These are phyloP conservation scores for Corapipo altera DNA, from an alignment of 2,113 vertebrate species.

Conservation along the genomic window DNA sequence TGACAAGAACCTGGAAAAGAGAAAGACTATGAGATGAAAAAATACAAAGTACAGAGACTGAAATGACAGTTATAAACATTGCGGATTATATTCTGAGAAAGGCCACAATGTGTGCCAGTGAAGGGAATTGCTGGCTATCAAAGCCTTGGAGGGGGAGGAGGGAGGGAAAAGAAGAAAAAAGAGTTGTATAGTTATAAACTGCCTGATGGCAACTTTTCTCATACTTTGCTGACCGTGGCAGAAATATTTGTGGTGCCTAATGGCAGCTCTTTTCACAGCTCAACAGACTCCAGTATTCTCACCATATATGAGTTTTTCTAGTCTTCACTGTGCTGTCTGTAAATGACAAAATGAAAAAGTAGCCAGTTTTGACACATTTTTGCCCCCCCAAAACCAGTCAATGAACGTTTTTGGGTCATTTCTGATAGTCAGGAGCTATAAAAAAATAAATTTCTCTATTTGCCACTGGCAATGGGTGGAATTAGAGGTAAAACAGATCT, in stretches of 20 bases:
- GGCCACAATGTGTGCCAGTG: not conserved
- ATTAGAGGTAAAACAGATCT: not conserved
- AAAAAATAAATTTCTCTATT: not conserved
- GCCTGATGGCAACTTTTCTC: not conserved
- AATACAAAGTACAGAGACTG: not conserved
- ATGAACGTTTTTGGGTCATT: not conserved
- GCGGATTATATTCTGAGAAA: slow-evolving; percentile 5
- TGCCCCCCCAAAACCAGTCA: not conserved
- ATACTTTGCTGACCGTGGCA: not conserved
- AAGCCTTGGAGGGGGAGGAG: not conserved
- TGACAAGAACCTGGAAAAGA: slow-evolving; percentile 12
- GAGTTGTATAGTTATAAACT: not conserved
- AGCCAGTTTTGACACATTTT: not conserved
- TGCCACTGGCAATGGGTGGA: not conserved
- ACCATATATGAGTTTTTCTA: not conserved
- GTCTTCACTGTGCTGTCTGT: not conserved
- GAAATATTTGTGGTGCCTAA: not conserved
- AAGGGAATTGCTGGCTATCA: slow-evolving; percentile 10
- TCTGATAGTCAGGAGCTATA: not conserved
- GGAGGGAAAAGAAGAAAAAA: not conserved
- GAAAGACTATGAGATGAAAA: slow-evolving; percentile 25
- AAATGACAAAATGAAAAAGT: not conserved
- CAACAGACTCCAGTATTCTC: not conserved
- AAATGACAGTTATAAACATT: slow-evolving; percentile 32
- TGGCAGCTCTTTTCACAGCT: slow-evolving; percentile 18